Conservation (phyloP, 2,113 vertebrate species). For the Lasiurus borealis region DNA sequence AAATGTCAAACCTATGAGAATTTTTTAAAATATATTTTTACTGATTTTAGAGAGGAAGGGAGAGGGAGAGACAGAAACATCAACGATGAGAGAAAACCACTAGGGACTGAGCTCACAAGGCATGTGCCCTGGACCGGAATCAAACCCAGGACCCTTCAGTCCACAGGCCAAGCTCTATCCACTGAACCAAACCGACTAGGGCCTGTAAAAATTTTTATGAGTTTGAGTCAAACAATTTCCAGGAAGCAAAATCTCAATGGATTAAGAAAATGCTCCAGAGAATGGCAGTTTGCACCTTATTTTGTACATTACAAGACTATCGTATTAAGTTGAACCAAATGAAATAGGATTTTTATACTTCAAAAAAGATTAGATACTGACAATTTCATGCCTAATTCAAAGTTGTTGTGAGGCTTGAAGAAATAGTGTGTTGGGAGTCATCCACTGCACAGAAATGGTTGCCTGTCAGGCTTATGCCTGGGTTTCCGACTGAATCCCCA, state of each 20-base stretch:
- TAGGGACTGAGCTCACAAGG: no score
- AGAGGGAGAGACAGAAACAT: no score
- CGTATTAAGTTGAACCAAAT: background rate
- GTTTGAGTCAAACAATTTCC: background rate
- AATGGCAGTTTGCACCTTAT: background rate
- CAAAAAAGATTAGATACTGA: background rate
- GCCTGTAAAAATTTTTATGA: background rate
- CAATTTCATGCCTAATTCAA: background rate
- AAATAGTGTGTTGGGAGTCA: background rate
- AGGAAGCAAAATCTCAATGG: background rate
- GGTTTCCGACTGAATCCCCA: no score
- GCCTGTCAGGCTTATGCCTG: no score
- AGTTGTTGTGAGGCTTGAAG: background rate
- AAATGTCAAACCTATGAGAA: background rate
- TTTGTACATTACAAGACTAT: background rate
- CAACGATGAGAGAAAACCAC: no score
- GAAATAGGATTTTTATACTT: background rate
- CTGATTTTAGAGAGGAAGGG: no score
- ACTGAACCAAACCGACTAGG: no score
- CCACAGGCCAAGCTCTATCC: no score
- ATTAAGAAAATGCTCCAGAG: background rate
- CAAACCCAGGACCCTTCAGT: no score
- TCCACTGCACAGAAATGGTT: no score
- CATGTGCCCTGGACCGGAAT: no score
- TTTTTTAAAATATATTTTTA: background rate